phyloP scores from a whole-genome alignment of 2,888 invertebrate species.

The Syritta pipiens region DNA sequence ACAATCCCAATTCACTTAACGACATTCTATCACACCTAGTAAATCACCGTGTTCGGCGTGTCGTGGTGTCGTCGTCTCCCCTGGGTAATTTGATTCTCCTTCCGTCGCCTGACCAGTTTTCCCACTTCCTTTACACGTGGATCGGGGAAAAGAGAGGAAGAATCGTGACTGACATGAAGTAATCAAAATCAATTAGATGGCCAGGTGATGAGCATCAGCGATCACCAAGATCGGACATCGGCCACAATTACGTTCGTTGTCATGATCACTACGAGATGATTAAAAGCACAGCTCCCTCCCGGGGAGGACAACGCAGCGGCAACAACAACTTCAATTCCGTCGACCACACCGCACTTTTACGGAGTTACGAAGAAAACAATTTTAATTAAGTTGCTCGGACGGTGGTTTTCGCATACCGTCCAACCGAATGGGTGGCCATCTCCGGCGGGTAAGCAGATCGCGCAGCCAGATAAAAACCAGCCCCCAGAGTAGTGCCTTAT shows the following conservation, averaged over 20 bases:
- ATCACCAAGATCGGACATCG: slow-evolving; percentile 60
- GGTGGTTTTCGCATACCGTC: slow-evolving; percentile 41
- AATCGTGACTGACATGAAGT: slow-evolving; percentile 68
- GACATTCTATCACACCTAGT: slow-evolving; percentile 3
- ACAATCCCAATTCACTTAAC: slow-evolving; percentile 4
- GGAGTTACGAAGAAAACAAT: slow-evolving; percentile 23
- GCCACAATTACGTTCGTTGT: slow-evolving; percentile 53
- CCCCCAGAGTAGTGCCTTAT: slow-evolving; percentile 40
- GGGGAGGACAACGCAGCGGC: not conserved
- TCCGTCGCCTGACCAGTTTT: slow-evolving; percentile 19
- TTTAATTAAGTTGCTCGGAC: slow-evolving; percentile 56
- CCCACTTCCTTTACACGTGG: slow-evolving; percentile 49
- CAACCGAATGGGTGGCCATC: slow-evolving; percentile 54
- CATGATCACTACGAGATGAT: slow-evolving; percentile 51
- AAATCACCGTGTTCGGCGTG: slow-evolving; percentile 9
- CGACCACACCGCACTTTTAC: too few species aligned
- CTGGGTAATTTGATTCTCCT: slow-evolving; percentile 4
- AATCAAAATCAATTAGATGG: slow-evolving; percentile 69
- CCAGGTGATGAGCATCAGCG: slow-evolving; percentile 62
- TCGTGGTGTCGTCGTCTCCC: not conserved
- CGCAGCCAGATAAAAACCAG: slow-evolving; percentile 10
- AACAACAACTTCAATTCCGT: not conserved
- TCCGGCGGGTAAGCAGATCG: not conserved
- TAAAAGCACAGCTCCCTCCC: slow-evolving; percentile 51
- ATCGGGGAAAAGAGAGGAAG: slow-evolving; percentile 6